A percentile compares a stretch with the other conserved stretches of the same genome.
phyloP scores from a whole-genome alignment of 2,113 vertebrate species.

The Lichenostomus cassidix region DNA sequence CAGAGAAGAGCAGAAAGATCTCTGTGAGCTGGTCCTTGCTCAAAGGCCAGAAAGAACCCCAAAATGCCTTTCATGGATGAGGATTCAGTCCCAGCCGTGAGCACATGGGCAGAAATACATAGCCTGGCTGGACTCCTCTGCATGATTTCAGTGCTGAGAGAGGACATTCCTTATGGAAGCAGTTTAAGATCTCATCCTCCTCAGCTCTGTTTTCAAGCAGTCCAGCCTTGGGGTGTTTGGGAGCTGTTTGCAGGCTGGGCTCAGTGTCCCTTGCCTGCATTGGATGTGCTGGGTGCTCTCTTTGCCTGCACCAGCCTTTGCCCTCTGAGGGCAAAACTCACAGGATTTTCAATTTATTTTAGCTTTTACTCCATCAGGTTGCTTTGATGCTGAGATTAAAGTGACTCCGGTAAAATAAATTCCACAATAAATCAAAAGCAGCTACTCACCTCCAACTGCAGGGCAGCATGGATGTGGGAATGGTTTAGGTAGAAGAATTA shows the following conservation, averaged over 20 bases:
- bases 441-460: background rate
- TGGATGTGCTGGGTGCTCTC: background rate
- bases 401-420: too few relatives aligned
- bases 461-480: background rate
- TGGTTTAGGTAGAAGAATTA: background rate
- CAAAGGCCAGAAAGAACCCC: background rate
- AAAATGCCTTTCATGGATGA: background rate
- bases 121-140: background rate
- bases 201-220: background rate
- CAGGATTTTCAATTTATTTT: too few relatives aligned
- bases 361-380: too few relatives aligned
- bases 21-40: background rate
- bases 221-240: background rate
- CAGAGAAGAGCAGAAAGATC: background rate
- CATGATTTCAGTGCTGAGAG: background rate
- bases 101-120: background rate
- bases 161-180: background rate
- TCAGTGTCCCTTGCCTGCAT: background rate
- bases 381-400: too few relatives aligned
- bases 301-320: background rate
- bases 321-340: background rate
- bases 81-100: background rate
- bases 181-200: background rate
- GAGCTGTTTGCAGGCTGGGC: fast-evolving
- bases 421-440: background rate